Conservation (phyloP, 1,140 invertebrate species). For the Oncopeltus fasciatus region DNA sequence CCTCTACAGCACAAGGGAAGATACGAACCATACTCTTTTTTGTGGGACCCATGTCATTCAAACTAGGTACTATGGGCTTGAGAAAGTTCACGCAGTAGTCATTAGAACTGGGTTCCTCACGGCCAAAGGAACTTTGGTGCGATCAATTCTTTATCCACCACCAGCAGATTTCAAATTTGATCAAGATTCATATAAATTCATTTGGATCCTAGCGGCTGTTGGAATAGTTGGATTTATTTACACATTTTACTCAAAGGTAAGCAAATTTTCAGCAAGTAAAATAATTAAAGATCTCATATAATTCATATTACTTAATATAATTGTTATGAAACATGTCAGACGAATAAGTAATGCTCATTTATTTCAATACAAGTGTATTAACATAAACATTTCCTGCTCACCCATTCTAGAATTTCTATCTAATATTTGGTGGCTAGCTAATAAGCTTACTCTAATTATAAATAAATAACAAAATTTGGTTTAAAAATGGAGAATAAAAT, state of each 20-base stretch:
- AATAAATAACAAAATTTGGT: too few relatives aligned
- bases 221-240: constrained; percentile 68
- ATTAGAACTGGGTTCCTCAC: constrained; percentile 75
- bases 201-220: constrained; percentile 63
- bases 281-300: too few relatives aligned
- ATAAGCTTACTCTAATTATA: too few relatives aligned
- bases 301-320: too few relatives aligned
- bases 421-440: too few relatives aligned
- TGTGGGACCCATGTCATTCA: constrained; percentile 39
- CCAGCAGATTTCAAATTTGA: constrained; percentile 92
- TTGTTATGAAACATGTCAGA: too few relatives aligned
- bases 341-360: too few relatives aligned
- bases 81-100: constrained; percentile 48
- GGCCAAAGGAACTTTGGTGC: constrained; percentile 75
- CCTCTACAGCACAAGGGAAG: constrained; percentile 61
- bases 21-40: constrained; percentile 66
- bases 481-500: too few relatives aligned
- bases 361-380: too few relatives aligned
- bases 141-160: constrained; percentile 88
- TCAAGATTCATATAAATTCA: constrained; percentile 81
- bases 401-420: too few relatives aligned
- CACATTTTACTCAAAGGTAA: constrained; percentile 68
- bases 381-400: too few relatives aligned
- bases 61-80: constrained; percentile 52
- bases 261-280: too few relatives aligned